Evolutionary conservation across 2,113 vertebrate species (phyloP).

Genomic region (Hippocampus guttulatus): DNA sequence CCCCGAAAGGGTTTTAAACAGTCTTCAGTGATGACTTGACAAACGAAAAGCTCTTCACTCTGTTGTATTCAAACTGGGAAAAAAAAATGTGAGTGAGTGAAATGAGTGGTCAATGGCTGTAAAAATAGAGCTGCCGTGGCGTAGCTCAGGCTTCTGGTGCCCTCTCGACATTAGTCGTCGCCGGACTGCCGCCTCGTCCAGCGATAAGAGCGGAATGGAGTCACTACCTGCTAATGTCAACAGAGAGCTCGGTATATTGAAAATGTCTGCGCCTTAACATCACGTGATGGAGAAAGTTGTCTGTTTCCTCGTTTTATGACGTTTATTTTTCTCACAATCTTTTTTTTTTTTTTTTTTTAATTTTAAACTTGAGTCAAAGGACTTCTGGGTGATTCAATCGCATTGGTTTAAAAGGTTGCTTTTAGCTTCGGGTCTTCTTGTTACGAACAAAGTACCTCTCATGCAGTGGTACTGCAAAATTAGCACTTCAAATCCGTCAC

Average conservation of each 20-base stretch:
- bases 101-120: not conserved
- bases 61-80: not conserved
- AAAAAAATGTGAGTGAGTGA: not conserved
- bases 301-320: slow-evolving; percentile 20
- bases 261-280: slow-evolving; percentile 6
- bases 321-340: not conserved
- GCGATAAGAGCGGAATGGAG: slow-evolving; percentile 39
- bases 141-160: not conserved
- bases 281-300: slow-evolving; percentile 21
- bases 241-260: slow-evolving; percentile 34
- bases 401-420: too few relatives aligned
- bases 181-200: slow-evolving; percentile 32
- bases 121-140: not conserved
- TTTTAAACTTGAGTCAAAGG: not conserved
- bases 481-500: too few relatives aligned
- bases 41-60: not conserved
- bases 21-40: not conserved
- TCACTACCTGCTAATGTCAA: slow-evolving; percentile 48
- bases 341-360: too few relatives aligned
- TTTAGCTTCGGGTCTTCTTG: too few relatives aligned
- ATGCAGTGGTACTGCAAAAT: too few relatives aligned
- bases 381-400: not conserved
- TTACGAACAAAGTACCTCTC: too few relatives aligned
- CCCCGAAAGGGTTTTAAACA: not conserved
- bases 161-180: not conserved